These are phyloP conservation scores for Shinisaurus crocodilurus DNA, from an alignment of 2,113 vertebrate species.

Conservation along the genomic window DNA sequence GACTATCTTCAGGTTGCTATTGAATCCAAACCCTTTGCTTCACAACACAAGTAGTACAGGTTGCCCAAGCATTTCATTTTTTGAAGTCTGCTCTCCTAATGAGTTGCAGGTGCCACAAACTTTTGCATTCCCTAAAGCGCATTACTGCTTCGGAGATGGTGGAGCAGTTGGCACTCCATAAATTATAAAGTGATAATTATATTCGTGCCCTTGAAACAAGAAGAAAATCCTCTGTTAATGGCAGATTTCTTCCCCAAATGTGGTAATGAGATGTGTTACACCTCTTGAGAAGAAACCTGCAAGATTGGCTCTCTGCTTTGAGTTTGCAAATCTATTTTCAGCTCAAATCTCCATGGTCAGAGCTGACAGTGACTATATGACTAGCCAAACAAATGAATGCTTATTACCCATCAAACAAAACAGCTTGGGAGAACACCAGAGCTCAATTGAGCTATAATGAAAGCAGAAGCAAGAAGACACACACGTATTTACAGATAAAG, in stretches of 20 bases:
- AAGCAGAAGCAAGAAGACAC: conserved; percentile 3
- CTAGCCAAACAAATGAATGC: conserved; percentile 22
- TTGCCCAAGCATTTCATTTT: conserved; percentile 52
- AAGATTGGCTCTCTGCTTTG: conserved; percentile 67
- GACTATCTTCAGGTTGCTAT: conserved; percentile 18
- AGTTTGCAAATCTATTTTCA: conserved; percentile 67
- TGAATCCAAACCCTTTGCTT: conserved; percentile 14
- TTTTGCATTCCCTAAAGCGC: conserved; percentile 61
- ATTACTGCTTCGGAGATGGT: conserved; percentile 69
- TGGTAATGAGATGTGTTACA: conserved; percentile 72
- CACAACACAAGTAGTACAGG: conserved; percentile 44
- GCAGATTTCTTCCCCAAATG: conserved; percentile 71
- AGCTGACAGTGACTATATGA: conserved; percentile 48
- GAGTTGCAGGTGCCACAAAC: conserved; percentile 70
- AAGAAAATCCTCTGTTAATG: conserved; percentile 76
- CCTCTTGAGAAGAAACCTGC: conserved; percentile 70
- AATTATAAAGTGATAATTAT: conserved; percentile 79
- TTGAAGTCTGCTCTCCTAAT: conserved; percentile 68
- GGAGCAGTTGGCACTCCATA: conserved; percentile 75
- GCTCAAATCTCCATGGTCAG: conserved; percentile 57
- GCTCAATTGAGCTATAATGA: conserved; percentile 37
- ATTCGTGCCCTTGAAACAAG: conserved; percentile 75
- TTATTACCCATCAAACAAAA: conserved; percentile 54
- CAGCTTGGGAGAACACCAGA: conserved; percentile 1
- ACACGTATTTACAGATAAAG: conserved; percentile 37